Base-by-base conservation (phyloP, 2,888 invertebrate genomes). In the Philopedon plagiatum region DNA sequence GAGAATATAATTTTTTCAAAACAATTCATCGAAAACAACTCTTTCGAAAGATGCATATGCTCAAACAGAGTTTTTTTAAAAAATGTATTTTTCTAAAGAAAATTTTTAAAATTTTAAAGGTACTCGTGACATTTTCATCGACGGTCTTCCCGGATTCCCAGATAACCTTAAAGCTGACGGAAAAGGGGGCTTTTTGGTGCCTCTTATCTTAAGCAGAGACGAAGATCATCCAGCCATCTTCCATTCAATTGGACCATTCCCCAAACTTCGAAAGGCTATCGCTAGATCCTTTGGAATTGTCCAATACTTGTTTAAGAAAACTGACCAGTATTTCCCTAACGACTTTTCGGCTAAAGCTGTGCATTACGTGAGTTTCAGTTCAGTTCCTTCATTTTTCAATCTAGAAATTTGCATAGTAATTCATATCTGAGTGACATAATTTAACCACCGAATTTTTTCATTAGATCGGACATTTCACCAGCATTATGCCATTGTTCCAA, bases 71-170 rank as follows among this genome's bases (percentile, higher is more conserved):
- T n/a, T n/a, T n/a, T n/a, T n/a, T n/a, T n/a, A n/a, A n/a, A n/a
- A n/a, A n/a, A n/a, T 51, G 21, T 5, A 5, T 26, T 26, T 51
- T 9, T 9, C 4, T 5, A 41, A 41, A n/a, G 7, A 5, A 21
- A 46, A 44, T 15, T 29, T n/a, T 21, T 64, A 37, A 41, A 2
- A 19, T 54, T 29, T 54, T 65, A 32, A 18, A 72, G 72, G 78
- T 46, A 87, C 90, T 75, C 85, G 88, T 2, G 96, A 97, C 82
- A 86, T 94, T 1, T 96, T 98, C 80, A 86, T 92, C 3, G 93
- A 95, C 78, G 94, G 94, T 39, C 86, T 96, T 73, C 95, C 95
- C 81, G 95, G 90, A 61, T 73, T 89, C 9, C 92, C 93, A 0
- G 94, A 94, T 85, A 94, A 93, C 78, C 49, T 89, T 13, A 81